These are phyloP conservation scores for Pandemis corylana DNA, from an alignment of 2,888 invertebrate species.

Conservation along the genomic window DNA sequence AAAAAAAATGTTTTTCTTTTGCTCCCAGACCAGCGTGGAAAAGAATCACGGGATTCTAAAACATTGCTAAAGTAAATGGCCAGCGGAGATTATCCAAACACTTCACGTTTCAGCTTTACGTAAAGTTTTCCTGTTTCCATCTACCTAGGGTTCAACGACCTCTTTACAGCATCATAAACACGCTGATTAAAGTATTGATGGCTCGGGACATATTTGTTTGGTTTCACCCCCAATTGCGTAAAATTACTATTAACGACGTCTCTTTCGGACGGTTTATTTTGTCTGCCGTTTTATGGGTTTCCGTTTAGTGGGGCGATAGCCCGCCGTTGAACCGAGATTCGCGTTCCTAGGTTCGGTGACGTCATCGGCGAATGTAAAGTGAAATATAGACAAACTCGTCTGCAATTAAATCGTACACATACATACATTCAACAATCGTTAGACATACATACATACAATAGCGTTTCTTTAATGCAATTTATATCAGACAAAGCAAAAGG, in stretches of 20 bases:
- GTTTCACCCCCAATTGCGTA: constrained; percentile 50
- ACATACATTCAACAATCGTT: no score
- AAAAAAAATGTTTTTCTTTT: no score
- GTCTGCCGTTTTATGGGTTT: constrained; percentile 27
- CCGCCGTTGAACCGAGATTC: not conserved
- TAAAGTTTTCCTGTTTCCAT: constrained; percentile 35
- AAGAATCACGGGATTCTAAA: no score
- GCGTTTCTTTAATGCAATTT: no score
- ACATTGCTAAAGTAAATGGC: no score
- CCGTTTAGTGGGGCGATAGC: not conserved
- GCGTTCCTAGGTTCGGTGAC: not conserved
- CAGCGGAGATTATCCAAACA: no score
- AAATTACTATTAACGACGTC: constrained; percentile 49
- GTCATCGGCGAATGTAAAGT: not conserved
- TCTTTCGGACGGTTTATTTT: constrained; percentile 21
- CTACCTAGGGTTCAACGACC: constrained; percentile 37
- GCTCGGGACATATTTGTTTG: constrained; percentile 37
- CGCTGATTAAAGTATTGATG: constrained; percentile 63
- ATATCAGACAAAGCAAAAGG: no score
- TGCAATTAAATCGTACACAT: no score
- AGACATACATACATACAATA: no score
- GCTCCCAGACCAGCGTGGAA: no score
- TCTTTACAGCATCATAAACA: constrained; percentile 60
- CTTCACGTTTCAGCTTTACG: not conserved
- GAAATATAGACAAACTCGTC: no score